phyloP scores from a whole-genome alignment of 2,888 invertebrate species.

The Byasa hedistus region DNA sequence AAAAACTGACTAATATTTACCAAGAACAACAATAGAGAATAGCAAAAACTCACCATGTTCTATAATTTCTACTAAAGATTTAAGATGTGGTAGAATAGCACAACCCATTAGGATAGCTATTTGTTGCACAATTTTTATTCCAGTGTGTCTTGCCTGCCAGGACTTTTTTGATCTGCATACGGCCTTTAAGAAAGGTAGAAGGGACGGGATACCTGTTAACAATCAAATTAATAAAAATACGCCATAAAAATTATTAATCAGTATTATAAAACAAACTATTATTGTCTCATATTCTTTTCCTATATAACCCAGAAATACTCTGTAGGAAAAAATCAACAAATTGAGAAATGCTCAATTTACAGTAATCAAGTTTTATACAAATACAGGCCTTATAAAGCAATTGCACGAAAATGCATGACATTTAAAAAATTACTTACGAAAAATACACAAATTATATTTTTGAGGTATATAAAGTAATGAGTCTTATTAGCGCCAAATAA shows the following conservation, averaged over 20 bases:
- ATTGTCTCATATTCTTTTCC: not conserved
- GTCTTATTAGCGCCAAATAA: no score
- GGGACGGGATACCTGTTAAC: slow-evolving; percentile 90
- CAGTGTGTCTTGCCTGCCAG: slow-evolving; percentile 99
- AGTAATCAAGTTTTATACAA: no score
- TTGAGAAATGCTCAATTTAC: no score
- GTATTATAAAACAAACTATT: no score
- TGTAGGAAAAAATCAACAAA: no score
- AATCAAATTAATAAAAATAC: not conserved
- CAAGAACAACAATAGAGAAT: not conserved
- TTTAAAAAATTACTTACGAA: no score
- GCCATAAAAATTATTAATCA: slow-evolving; percentile 29
- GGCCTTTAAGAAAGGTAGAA: slow-evolving; percentile 98
- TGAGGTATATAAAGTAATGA: no score
- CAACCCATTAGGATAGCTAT: slow-evolving; percentile 99
- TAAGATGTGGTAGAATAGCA: slow-evolving; percentile 98
- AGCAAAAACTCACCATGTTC: slow-evolving; percentile 90
- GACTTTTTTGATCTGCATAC: slow-evolving; percentile 99
- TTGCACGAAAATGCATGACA: no score
- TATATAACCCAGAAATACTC: no score
- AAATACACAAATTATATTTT: no score
- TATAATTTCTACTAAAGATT: slow-evolving; percentile 98
- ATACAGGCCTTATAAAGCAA: no score
- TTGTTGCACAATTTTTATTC: slow-evolving; percentile 99
- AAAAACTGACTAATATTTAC: no score